phyloP scores from a whole-genome alignment of 2,888 invertebrate species.

The Nematopogon swammerdamellus region DNA sequence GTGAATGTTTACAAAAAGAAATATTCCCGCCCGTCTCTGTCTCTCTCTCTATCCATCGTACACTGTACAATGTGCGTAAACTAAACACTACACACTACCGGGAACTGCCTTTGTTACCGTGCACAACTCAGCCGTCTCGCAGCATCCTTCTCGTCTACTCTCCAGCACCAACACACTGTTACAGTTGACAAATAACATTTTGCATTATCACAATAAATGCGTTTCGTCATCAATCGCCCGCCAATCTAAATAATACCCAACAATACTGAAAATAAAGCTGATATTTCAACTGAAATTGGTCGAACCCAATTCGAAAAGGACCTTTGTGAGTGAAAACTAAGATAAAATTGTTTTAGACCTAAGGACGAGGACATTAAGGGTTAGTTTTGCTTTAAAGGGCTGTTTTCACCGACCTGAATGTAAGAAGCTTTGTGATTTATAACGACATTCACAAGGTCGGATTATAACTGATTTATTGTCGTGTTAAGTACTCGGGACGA shows the following conservation, averaged over 20 bases:
- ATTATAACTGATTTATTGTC: slow-evolving; percentile 51
- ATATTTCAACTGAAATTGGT: neutral
- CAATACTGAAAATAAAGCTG: neutral
- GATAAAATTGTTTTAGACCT: too few relatives aligned
- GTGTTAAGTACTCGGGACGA: slow-evolving; percentile 53
- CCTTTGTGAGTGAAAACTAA: neutral
- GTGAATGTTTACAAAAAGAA: too few relatives aligned
- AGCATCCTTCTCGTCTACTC: too few relatives aligned
- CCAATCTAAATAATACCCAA: neutral
- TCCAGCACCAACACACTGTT: too few relatives aligned
- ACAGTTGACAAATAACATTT: neutral
- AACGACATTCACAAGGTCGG: slow-evolving; percentile 37
- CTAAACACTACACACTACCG: too few relatives aligned
- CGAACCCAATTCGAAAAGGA: neutral
- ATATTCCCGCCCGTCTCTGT: too few relatives aligned
- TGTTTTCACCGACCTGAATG: neutral
- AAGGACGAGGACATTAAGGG: too few relatives aligned
- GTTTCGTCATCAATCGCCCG: neutral
- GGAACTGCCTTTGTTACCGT: too few relatives aligned
- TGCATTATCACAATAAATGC: neutral
- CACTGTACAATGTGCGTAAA: too few relatives aligned
- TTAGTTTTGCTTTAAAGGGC: too few relatives aligned
- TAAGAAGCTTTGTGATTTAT: neutral
- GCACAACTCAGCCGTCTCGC: too few relatives aligned
- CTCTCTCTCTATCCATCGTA: too few relatives aligned